Conservation (phyloP, 2,113 vertebrate species). For the Formicarius rufipectus region DNA sequence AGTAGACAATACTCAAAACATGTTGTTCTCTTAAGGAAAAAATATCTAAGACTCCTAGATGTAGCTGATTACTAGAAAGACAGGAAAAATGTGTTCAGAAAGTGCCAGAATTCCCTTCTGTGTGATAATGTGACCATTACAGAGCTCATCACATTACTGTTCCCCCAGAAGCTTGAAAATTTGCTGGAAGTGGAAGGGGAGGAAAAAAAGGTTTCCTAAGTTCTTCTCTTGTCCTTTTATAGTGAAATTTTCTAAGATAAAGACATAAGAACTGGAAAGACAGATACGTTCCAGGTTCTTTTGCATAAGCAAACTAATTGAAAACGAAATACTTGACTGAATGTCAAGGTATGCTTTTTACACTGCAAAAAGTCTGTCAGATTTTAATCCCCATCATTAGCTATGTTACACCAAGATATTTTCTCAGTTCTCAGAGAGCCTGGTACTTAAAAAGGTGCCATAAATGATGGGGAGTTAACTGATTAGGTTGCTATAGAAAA, state of each 20-base stretch:
- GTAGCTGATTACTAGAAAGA: background rate
- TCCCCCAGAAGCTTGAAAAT: background rate
- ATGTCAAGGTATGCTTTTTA: background rate
- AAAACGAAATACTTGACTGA: background rate
- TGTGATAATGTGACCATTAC: background rate
- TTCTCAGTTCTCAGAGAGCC: slow-evolving; percentile 2
- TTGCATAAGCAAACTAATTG: background rate
- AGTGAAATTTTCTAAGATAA: background rate
- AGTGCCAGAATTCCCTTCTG: background rate
- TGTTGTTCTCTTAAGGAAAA: background rate
- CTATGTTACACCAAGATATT: background rate
- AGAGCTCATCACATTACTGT: background rate
- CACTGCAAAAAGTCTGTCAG: background rate
- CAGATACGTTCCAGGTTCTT: background rate
- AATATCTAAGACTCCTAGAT: background rate
- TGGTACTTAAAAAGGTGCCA: slow-evolving; percentile 4
- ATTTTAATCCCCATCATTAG: background rate
- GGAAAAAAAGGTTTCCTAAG: background rate
- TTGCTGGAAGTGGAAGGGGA: background rate
- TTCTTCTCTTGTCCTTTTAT: background rate
- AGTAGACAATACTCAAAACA: background rate
- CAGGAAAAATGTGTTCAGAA: background rate
- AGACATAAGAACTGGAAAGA: background rate
- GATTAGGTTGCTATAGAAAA: slow-evolving; percentile 19
- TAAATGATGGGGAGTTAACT: background rate